A percentile compares a stretch with the other conserved stretches of the same genome.
phyloP scores from a whole-genome alignment of 2,888 invertebrate genomes.

The Proisotoma minuta region DNA sequence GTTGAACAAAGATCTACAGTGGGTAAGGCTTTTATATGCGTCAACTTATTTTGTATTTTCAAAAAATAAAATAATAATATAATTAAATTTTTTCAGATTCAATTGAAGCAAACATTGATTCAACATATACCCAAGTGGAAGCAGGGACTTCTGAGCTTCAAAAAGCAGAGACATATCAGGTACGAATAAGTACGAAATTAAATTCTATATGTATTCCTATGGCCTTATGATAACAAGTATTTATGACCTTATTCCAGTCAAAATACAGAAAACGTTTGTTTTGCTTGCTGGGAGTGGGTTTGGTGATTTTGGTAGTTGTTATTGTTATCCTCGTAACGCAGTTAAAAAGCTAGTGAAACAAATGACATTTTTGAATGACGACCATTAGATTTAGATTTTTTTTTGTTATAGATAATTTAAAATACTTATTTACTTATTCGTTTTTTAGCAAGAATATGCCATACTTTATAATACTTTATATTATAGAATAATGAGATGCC shows the following conservation, averaged over 20 bases:
- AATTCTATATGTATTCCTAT: not conserved
- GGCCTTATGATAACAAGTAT: not conserved
- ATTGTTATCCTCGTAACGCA: conserved; percentile 61
- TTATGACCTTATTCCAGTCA: conserved; percentile 39
- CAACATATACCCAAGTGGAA: conserved; percentile 69
- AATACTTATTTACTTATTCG: too few relatives aligned
- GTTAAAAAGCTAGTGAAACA: conserved; percentile 32
- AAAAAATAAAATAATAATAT: not conserved
- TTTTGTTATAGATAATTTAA: too few relatives aligned
- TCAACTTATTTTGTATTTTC: not conserved
- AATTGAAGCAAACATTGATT: conserved; percentile 76
- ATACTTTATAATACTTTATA: not conserved
- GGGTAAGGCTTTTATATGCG: conserved; percentile 57
- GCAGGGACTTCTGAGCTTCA: conserved; percentile 70
- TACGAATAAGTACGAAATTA: too few relatives aligned
- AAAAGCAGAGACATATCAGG: conserved; percentile 77
- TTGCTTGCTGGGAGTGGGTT: conserved; percentile 63
- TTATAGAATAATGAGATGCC: too few relatives aligned
- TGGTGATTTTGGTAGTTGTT: conserved; percentile 64
- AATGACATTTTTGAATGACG: not conserved
- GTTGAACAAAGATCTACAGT: conserved; percentile 66
- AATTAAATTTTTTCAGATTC: conserved; percentile 61
- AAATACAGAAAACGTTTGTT: conserved; percentile 69
- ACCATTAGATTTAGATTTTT: not conserved
- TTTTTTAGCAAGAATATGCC: not conserved